Evolutionary conservation across 1,140 invertebrate species (phyloP).

Genomic region (Monomorium pharaonis): DNA sequence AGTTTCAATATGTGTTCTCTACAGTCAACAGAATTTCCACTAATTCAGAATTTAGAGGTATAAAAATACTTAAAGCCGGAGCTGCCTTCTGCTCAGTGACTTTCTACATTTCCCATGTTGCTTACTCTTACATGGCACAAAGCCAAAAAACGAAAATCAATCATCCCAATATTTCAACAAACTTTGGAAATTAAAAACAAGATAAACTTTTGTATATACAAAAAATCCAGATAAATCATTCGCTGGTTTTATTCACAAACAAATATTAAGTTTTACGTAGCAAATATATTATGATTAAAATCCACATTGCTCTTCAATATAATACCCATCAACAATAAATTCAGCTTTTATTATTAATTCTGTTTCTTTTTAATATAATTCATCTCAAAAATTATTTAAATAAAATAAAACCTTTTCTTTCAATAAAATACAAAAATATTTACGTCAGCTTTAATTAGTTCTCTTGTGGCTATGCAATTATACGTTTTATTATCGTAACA

Average conservation of each 20-base stretch:
- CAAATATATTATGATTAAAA: not conserved
- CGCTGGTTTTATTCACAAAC: not conserved
- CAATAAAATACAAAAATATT: not conserved
- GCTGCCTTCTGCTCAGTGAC: constrained; percentile 32
- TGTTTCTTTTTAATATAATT: not conserved
- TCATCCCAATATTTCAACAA: constrained; percentile 72
- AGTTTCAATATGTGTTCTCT: not conserved
- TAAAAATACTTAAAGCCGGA: constrained; percentile 33
- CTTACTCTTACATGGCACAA: constrained; percentile 50
- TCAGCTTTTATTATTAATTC: not conserved
- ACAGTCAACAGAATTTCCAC: constrained; percentile 23
- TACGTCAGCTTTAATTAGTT: not conserved
- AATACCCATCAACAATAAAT: not conserved
- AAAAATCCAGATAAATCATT: not conserved
- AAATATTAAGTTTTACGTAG: not conserved
- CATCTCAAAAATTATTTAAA: constrained; percentile 13
- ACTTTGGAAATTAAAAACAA: constrained; percentile 64
- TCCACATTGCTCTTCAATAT: not conserved
- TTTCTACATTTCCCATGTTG: not conserved
- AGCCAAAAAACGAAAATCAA: constrained; percentile 74
- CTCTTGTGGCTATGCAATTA: not conserved
- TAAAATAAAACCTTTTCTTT: not conserved
- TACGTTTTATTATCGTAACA: not conserved
- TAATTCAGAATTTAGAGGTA: constrained; percentile 60
- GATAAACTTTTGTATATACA: constrained; percentile 23